Evolutionary conservation across 2,113 vertebrate species (phyloP), one percentile per base, ranked within the genome.

Genomic region (Pseudopipra pipra): DNA sequence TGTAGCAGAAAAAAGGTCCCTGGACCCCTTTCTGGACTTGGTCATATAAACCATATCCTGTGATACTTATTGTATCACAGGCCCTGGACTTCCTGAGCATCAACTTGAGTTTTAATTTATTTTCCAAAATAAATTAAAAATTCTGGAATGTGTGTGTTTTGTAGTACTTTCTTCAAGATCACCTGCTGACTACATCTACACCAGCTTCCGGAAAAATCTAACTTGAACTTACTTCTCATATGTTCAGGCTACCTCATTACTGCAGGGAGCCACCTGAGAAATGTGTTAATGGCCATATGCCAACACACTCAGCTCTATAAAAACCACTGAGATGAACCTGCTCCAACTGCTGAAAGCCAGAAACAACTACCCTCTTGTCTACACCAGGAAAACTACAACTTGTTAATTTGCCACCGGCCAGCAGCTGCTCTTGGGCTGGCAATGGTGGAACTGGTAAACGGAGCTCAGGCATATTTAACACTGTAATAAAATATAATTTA

Each of bases 401-500:
- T 95, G 89, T 85, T 97, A 96, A 97, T 96, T 95, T 96, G 93
- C 93, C 91, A 95, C 68, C 51, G 9, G 72, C 85, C 91, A 76
- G 88, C 91, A 95, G 93, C 95, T 96, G 93, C 87, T 93, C 80
- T 92, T 8, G 12, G 87, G 77, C 65, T 96, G 94, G 91, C 88
- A 96, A 2, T 81, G 90, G 85, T 78, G 82, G 78, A 85, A 85
- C 82, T 71, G 91, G 94, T 96, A 93, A 95, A 95, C 0, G 51
- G 39, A 89, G 78, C 55, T 95, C 67, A 85, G 91, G 85, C 94
- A 86, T 94, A 96, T 96, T 97, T 96, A 96, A 85, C 75, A 55
- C 89, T 71, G 85, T 70, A 97, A 97, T 96, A 95, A 96, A 97
- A 87, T 63, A 77, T 95, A 91, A 96, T 95, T 96, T 95, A 85